phyloP scores from a whole-genome alignment of 2,888 invertebrate genomes.

The Tanytarsus gracilentus region DNA sequence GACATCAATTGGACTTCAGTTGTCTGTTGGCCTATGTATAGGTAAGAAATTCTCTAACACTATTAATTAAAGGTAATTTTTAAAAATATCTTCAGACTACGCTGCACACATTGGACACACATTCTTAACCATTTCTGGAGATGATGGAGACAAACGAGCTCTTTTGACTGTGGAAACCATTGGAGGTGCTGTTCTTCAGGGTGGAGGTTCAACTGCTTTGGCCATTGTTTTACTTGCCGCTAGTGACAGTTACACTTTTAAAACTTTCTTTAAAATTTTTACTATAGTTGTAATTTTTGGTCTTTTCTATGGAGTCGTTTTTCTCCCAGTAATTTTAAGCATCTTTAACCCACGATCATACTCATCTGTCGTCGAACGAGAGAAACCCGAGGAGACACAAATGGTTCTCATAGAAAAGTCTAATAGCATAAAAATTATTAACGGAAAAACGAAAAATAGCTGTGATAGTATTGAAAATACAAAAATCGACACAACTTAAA shows the following conservation, averaged over 20 bases:
- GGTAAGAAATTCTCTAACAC: conserved; percentile 36
- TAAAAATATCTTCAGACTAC: conserved; percentile 45
- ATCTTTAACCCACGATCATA: conserved; percentile 14
- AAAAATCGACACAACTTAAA: too few species aligned
- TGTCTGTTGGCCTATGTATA: conserved; percentile 73
- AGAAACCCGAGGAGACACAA: too few species aligned
- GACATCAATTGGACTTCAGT: conserved; percentile 68
- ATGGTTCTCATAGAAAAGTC: too few species aligned
- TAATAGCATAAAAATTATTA: too few species aligned
- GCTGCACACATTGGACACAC: conserved; percentile 74
- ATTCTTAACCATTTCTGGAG: conserved; percentile 55
- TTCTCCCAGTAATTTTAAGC: conserved; percentile 45
- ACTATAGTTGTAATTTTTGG: conserved; percentile 25
- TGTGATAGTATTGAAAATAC: too few species aligned
- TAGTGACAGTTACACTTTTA: conserved; percentile 67
- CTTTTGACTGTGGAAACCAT: conserved; percentile 60
- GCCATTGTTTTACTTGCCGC: conserved; percentile 60
- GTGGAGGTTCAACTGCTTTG: conserved; percentile 67
- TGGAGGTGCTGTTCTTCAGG: conserved; percentile 66
- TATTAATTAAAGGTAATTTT: neutral
- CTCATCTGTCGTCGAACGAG: too few species aligned
- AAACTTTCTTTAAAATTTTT: conserved; percentile 57
- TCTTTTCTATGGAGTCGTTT: conserved; percentile 45
- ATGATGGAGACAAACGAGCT: conserved; percentile 49
- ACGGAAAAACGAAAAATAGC: too few species aligned